A percentile compares a stretch with the other conserved stretches of the same genome.
phyloP scores from a whole-genome alignment of 2,113 vertebrate genomes.

The Ginglymostoma cirratum region DNA sequence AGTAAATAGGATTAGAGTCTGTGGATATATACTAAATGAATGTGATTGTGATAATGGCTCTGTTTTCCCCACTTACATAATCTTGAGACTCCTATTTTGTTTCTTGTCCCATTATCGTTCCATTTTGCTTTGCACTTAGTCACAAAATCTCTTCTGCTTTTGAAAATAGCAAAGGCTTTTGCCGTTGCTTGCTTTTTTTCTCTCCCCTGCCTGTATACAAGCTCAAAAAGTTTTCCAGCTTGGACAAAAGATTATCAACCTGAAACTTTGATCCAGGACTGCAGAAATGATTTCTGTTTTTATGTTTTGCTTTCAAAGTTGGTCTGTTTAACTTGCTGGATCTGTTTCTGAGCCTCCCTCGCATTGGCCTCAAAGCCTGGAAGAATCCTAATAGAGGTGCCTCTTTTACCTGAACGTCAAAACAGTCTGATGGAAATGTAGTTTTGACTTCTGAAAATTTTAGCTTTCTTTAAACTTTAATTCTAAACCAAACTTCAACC shows the following conservation, averaged over 20 bases:
- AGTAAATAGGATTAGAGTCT: no score
- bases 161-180: not conserved
- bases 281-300: not conserved
- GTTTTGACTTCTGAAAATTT: not conserved
- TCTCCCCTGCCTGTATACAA: not conserved
- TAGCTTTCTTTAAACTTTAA: not conserved
- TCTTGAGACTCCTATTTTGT: no score
- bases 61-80: no score
- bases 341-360: not conserved
- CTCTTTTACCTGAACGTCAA: not conserved
- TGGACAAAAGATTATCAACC: not conserved
- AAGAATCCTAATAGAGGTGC: not conserved
- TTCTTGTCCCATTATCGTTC: no score
- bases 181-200: not conserved
- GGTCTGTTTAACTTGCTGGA: not conserved
- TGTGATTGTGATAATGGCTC: no score
- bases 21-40: no score
- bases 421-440: not conserved
- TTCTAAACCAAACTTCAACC: not conserved
- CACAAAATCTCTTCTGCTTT: not conserved
- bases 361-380: not conserved
- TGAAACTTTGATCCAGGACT: not conserved
- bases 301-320: not conserved
- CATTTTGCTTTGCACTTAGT: not conserved
- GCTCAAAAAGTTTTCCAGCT: not conserved